Conservation (phyloP, 2,888 invertebrate species). For the Megastigmus dorsalis region DNA sequence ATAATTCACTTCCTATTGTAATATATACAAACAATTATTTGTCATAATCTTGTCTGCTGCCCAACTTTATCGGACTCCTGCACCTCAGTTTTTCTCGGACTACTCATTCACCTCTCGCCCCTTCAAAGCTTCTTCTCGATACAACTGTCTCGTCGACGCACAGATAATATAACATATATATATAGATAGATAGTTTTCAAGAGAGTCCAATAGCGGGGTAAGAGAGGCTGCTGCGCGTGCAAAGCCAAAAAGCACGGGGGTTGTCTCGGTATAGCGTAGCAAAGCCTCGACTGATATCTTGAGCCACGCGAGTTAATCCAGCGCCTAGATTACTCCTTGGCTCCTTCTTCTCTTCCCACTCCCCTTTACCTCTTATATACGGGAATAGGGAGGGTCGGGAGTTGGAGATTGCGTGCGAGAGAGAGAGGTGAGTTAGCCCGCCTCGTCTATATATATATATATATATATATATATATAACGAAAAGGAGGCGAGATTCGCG, state of each 20-base stretch:
- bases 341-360: slow-evolving; percentile 28
- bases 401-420: slow-evolving; percentile 26
- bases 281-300: slow-evolving; percentile 70
- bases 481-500: slow-evolving; percentile 52
- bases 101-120: not conserved
- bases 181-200: too few relatives aligned
- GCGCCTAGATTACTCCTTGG: slow-evolving; percentile 69
- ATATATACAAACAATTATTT: not conserved
- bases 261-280: slow-evolving; percentile 16
- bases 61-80: too few relatives aligned
- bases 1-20: not conserved
- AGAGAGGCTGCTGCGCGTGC: too few relatives aligned
- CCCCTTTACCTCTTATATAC: slow-evolving; percentile 8
- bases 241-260: slow-evolving; percentile 10
- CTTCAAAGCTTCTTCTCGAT: not conserved
- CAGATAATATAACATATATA: too few relatives aligned
- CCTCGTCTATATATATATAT: too few relatives aligned
- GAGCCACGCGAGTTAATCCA: slow-evolving; percentile 71
- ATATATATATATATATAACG: too few relatives aligned
- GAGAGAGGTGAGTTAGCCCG: too few relatives aligned
- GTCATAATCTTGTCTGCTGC: too few relatives aligned
- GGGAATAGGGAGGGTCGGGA: slow-evolving; percentile 6
- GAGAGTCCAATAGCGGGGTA: too few relatives aligned
- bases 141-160: not conserved
- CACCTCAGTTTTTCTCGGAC: not conserved